Evolutionary conservation across 2,888 invertebrate species (phyloP).

Genomic region (Rhodophaea formosa): DNA sequence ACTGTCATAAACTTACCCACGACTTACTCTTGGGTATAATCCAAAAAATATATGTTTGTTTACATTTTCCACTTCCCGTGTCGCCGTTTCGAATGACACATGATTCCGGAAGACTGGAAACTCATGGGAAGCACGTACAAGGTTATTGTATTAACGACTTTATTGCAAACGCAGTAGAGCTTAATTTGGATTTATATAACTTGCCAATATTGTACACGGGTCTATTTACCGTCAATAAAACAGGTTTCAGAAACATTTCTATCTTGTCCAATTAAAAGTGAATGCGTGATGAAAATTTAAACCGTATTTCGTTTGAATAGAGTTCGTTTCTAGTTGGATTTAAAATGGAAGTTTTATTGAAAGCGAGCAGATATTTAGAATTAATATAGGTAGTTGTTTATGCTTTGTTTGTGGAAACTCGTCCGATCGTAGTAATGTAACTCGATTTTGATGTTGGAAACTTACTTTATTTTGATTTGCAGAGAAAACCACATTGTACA

Average conservation of each 20-base stretch:
- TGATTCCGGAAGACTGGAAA: slow-evolving; percentile 2
- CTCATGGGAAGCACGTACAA: no score
- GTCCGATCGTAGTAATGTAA: background rate
- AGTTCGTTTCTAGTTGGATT: background rate
- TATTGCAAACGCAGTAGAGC: background rate
- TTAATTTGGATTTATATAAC: background rate
- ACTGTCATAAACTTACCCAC: slow-evolving; percentile 6
- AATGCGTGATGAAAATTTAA: background rate
- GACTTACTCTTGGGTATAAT: slow-evolving; percentile 8
- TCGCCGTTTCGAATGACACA: slow-evolving; percentile 34
- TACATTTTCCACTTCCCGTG: slow-evolving; percentile 45
- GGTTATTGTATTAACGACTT: background rate
- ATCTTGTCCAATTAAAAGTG: slow-evolving; percentile 8
- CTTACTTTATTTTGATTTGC: background rate
- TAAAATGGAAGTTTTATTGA: background rate
- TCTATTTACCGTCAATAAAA: slow-evolving; percentile 8
- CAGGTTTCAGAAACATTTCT: slow-evolving; percentile 15
- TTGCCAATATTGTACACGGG: background rate
- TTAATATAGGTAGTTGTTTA: background rate
- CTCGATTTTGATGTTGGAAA: background rate
- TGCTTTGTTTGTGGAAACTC: slow-evolving; percentile 1
- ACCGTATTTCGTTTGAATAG: background rate
- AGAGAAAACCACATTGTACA: no score
- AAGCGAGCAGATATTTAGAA: background rate
- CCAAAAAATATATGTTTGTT: slow-evolving; percentile 28